Base-by-base conservation (phyloP, 2,888 invertebrate genomes). In the Hoplodrina ambigua region DNA sequence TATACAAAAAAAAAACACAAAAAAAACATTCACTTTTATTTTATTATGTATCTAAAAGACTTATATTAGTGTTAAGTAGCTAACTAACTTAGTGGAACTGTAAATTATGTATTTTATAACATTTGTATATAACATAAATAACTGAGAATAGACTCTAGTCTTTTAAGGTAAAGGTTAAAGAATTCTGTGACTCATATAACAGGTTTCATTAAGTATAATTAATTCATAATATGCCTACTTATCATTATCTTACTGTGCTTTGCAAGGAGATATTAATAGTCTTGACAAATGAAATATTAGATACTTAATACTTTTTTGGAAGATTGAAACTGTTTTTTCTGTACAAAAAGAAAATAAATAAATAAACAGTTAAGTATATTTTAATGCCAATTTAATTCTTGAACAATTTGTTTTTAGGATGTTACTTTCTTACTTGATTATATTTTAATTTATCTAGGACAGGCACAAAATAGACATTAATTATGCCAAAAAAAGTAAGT, bases 131-230 rank as follows among this genome's bases (percentile, higher is more conserved):
- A 53, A 44, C 7, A 33, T 33, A 54, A 58, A 44, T 37, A 15
- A 59, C 13, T 33, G 19, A 53, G 13, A 58, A 57, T 53, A n/a
- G 37, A 25, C 20, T 59, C 20, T 19, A 41, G 7, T 54, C 17
- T n/a, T 5, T 58, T 15, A 75, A 46, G 37, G 62, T 58, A 61
- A 67, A 74, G 55, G 44, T 57, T 55, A 58, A 57, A 57, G 44
- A 54, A 49, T 67, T 44, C 41, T 56, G 30, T 76, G 76, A 79
- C 17, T 83, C 75, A 76, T n/a, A 66, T 56, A 72, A 81, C 78
- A 19, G 52, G 72, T 78, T 74, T 70, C 11, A 25, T 61, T 53
- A 55, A 30, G 56, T 58, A 50, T 64, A 80, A 71, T 69, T 37
- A 70, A 72, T 75, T 75, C 72, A 68, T 69, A 62, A 55, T 65